Base-by-base conservation (phyloP, 1,140 invertebrate genomes). In the Monomorium pharaonis region DNA sequence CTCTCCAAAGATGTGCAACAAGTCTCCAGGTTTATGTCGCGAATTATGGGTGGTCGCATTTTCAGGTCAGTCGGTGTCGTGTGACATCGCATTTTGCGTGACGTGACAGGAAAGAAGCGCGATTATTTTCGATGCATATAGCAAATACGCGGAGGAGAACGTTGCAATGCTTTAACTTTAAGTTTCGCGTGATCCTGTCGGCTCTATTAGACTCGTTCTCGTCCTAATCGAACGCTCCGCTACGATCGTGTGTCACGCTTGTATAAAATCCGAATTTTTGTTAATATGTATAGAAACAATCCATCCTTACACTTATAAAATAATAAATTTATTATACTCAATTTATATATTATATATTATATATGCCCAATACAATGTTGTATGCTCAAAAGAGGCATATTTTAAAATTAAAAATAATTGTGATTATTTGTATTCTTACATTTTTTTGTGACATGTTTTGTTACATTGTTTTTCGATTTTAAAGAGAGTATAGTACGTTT, bases 181-280 rank as follows among this genome's bases (percentile, higher is more conserved):
- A 6, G n/a, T 58, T 72, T 89, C 58, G 87, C 87, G 87, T 88
- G 84, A 89, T 89, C 18, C 65, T 67, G 54, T 77, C 72, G 24
- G 33, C 30, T 77, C 42, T 27, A 51, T 86, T 88, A 74, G 24
- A 56, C 18, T 77, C 27, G 62, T 75, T 70, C n/a, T 51, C 54
- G 42, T 75, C 14, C 33, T 63, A 85, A 63, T 85, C 49, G 37
- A 6, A 33, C 5, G 14, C 4, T 42, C 6, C 80, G 58, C 1
- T 37, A 60, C 51, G 72, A 86, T 86, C 88, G 60, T 47, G 70
- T 84, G 58, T 44, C 47, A 7, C 33, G 54, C 21, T 78, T 84
- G 78, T 60, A n/a, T 21, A 37, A 24, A 65, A 18, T 24, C 24
- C 3, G 12, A 47, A 5, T n/a, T 65, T 24, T 81, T 30, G 4